These are phyloP conservation scores for Crossocerus cetratus DNA, from an alignment of 2,888 invertebrate species.

Conservation along the genomic window DNA sequence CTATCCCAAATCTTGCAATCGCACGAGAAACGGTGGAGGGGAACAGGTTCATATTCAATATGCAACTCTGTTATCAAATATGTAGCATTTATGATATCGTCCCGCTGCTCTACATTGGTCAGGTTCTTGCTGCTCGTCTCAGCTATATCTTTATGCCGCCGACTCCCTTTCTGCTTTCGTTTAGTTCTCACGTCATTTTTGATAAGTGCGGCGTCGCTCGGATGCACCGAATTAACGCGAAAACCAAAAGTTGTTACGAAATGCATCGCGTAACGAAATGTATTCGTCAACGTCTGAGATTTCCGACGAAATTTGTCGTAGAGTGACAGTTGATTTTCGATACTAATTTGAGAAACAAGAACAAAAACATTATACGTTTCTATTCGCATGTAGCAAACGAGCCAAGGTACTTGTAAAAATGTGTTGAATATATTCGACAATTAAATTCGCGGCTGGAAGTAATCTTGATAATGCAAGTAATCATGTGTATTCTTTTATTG, in stretches of 20 bases:
- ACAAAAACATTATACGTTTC: too few species aligned
- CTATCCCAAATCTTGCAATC: constrained; percentile 44
- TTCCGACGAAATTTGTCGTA: too few species aligned
- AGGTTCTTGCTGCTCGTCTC: background rate
- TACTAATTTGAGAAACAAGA: too few species aligned
- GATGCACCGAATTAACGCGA: constrained; percentile 6
- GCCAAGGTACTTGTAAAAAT: too few species aligned
- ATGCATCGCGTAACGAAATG: constrained; percentile 22
- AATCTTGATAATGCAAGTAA: too few species aligned
- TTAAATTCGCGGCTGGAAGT: too few species aligned
- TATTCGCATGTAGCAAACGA: too few species aligned
- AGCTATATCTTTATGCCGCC: background rate
- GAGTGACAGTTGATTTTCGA: too few species aligned
- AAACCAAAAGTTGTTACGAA: constrained; percentile 39
- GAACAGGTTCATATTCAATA: constrained; percentile 39
- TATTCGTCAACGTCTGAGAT: too few species aligned
- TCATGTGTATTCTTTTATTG: too few species aligned
- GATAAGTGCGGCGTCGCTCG: background rate
- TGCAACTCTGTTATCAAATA: constrained; percentile 29
- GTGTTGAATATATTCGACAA: too few species aligned
- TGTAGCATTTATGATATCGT: constrained; percentile 20
- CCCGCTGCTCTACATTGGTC: background rate
- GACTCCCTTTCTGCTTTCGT: background rate
- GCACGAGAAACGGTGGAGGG: constrained; percentile 32
- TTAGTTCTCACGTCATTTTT: background rate